Percentiles rank a stretch among this genome's conserved stretches.
These are phyloP conservation scores for Acrocephalus scirpaceus DNA, from an alignment of 2,797 vertebrate genomes.

Conservation along the genomic window DNA sequence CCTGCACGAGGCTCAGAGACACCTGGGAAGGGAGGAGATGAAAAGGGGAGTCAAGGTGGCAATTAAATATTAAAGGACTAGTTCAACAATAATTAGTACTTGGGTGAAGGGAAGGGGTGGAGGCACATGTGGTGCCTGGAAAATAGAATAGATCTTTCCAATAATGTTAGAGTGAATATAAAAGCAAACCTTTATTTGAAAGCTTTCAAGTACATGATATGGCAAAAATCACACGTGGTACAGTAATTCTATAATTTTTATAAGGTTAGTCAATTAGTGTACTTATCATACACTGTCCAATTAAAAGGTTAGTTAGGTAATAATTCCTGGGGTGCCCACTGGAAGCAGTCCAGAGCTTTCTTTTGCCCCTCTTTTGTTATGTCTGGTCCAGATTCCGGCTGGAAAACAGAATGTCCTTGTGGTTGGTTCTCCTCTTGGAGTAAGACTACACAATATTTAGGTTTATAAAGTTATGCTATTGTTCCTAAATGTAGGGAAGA, in stretches of 20 bases:
- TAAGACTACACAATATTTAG: neutral
- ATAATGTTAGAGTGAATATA: neutral
- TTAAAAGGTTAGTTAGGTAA: neutral
- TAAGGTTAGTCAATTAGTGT: neutral
- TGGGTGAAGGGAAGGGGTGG: neutral
- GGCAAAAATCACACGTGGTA: rapidly evolving
- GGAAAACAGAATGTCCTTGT: neutral
- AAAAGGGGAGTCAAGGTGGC: neutral
- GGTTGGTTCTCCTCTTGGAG: neutral
- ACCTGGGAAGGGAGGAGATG: conserved; percentile 35
- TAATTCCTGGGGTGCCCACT: neutral
- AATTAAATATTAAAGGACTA: conserved; percentile 50
- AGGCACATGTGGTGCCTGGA: neutral
- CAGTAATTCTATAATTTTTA: neutral
- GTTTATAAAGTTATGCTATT: neutral
- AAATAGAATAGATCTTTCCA: neutral
- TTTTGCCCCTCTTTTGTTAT: neutral
- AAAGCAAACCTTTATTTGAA: neutral
- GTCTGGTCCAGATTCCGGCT: neutral
- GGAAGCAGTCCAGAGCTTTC: neutral
- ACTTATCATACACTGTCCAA: neutral
- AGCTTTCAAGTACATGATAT: neutral
- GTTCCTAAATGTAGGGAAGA: neutral
- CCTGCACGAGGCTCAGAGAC: neutral
- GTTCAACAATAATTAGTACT: conserved; percentile 26